These are phyloP conservation scores for Danio choprae DNA, from an alignment of 2,797 vertebrate species.

Conservation along the genomic window DNA sequence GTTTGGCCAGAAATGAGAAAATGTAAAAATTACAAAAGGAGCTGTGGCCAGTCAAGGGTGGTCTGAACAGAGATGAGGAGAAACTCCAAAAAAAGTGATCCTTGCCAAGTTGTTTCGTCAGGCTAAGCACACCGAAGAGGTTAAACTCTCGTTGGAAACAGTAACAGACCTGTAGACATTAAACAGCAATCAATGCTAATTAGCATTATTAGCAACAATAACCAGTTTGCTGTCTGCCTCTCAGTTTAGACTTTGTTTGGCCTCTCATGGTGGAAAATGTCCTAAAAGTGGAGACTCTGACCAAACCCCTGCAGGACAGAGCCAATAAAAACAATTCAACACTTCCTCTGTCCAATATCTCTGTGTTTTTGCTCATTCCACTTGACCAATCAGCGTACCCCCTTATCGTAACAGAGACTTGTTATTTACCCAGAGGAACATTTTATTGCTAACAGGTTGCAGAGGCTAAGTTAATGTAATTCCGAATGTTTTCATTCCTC, in stretches of 20 bases:
- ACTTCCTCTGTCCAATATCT: conserved; percentile 14
- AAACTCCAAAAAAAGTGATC: conserved; percentile 71
- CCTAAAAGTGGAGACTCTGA: conserved; percentile 50
- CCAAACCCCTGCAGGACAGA: conserved; percentile 38
- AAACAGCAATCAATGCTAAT: conserved; percentile 72
- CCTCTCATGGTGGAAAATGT: conserved; percentile 57
- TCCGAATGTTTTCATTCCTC: not conserved
- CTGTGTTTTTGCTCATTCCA: conserved; percentile 1
- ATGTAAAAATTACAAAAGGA: conserved; percentile 72
- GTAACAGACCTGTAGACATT: conserved; percentile 66
- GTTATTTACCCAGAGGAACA: not conserved
- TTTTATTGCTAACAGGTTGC: conserved; percentile 16
- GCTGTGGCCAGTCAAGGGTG: conserved; percentile 70
- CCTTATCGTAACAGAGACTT: not conserved
- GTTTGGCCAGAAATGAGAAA: conserved; percentile 72
- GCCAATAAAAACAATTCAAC: conserved; percentile 43
- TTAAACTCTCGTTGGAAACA: conserved; percentile 73
- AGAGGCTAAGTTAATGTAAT: not conserved
- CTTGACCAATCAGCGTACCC: conserved; percentile 8
- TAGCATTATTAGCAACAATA: conserved; percentile 74
- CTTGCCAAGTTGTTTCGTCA: conserved; percentile 60
- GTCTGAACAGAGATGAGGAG: conserved; percentile 77
- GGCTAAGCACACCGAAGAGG: conserved; percentile 72
- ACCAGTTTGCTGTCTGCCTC: conserved; percentile 57
- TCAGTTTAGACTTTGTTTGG: conserved; percentile 46